phyloP scores from a whole-genome alignment of 2,888 invertebrate species.

The Euplexia lucipara region DNA sequence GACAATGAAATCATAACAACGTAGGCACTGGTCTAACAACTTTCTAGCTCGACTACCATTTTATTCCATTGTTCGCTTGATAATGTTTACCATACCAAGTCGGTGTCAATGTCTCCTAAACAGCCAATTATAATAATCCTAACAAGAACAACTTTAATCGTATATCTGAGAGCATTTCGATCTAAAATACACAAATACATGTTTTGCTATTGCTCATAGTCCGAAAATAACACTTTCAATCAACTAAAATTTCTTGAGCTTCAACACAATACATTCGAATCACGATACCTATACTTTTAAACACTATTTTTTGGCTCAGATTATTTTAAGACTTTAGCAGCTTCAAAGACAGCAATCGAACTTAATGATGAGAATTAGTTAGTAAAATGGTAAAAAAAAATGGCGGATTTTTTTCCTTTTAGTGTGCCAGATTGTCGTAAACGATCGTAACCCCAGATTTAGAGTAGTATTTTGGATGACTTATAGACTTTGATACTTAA shows the following conservation, averaged over 20 bases:
- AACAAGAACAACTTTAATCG: neutral
- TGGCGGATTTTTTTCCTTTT: no score
- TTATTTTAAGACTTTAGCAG: no score
- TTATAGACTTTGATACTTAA: no score
- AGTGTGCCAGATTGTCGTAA: no score
- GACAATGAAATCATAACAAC: constrained; percentile 59
- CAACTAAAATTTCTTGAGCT: neutral
- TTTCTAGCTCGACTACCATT: constrained; percentile 54
- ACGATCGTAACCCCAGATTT: no score
- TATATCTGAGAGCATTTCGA: neutral
- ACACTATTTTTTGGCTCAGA: neutral
- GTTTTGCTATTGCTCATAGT: constrained; percentile 11
- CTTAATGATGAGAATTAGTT: no score
- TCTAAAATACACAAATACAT: neutral
- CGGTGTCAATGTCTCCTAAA: constrained; percentile 4
- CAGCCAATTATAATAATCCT: constrained; percentile 2
- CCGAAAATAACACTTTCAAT: constrained; percentile 14
- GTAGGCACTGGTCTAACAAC: constrained; percentile 41
- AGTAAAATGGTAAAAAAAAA: neutral
- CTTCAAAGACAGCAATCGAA: no score
- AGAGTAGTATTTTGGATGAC: no score
- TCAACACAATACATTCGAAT: neutral
- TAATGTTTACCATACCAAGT: constrained; percentile 42
- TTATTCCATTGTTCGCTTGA: constrained; percentile 55
- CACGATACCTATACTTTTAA: neutral